phyloP scores from a whole-genome alignment of 2,888 invertebrate genomes.

The Tipula unca region DNA sequence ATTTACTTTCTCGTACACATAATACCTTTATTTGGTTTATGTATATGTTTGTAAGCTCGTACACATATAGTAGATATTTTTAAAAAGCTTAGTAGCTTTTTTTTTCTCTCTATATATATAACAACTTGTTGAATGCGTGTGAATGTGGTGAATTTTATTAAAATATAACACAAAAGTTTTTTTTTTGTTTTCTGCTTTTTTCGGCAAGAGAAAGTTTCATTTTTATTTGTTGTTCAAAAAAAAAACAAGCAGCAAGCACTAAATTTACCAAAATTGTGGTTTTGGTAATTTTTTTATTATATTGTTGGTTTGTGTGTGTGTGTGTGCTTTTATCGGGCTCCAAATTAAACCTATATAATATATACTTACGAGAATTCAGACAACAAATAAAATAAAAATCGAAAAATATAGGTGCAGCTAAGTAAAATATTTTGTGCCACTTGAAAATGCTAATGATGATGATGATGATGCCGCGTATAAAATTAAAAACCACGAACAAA shows the following conservation, averaged over 20 bases:
- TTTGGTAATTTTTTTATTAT: not conserved
- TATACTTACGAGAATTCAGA: not conserved
- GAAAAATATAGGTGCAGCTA: not conserved
- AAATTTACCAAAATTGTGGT: not conserved
- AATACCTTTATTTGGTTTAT: not conserved
- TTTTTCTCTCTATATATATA: not conserved
- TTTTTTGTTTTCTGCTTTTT: not conserved
- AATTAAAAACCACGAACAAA: not conserved
- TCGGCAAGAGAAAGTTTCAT: not conserved
- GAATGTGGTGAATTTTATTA: slow-evolving; percentile 8
- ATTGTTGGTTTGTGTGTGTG: not conserved
- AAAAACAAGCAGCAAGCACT: not conserved
- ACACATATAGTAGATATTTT: not conserved
- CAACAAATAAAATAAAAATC: not conserved
- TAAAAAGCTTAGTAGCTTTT: not conserved
- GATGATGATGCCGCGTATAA: not conserved
- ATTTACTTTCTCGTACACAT: not conserved
- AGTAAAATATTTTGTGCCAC: not conserved
- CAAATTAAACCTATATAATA: not conserved
- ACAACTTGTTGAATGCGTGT: slow-evolving; percentile 8
- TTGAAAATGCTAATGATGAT: not conserved
- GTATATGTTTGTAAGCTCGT: not conserved
- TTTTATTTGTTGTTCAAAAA: not conserved
- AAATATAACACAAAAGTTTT: not conserved
- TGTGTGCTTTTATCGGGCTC: not conserved